phyloP scores from a whole-genome alignment of 2,797 vertebrate genomes.

The Mastacembelus armatus region DNA sequence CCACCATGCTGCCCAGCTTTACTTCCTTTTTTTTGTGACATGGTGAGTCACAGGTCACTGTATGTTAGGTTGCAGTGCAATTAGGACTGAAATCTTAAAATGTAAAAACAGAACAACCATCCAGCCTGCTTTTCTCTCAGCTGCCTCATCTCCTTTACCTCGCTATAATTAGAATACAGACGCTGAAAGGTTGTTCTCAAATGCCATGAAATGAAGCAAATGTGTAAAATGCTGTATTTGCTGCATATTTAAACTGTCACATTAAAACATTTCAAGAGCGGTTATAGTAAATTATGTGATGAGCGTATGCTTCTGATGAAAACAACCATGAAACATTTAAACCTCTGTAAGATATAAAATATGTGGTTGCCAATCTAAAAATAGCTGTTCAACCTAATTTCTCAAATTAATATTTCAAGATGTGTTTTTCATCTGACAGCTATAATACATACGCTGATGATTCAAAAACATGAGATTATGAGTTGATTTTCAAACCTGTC shows the following conservation, averaged over 20 bases:
- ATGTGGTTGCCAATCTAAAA: slow-evolving; percentile 14
- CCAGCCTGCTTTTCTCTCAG: not conserved
- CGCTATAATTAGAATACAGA: slow-evolving; percentile 2
- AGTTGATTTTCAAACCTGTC: slow-evolving; percentile 9
- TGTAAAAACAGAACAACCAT: not conserved
- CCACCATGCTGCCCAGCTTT: no score
- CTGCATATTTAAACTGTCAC: not conserved
- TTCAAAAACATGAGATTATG: slow-evolving; percentile 6
- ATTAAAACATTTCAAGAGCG: not conserved
- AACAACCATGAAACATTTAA: slow-evolving; percentile 1
- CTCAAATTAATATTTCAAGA: slow-evolving; percentile 2
- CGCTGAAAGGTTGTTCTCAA: slow-evolving; percentile 2
- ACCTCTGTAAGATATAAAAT: slow-evolving; percentile 7
- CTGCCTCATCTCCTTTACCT: not conserved
- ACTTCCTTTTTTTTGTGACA: no score
- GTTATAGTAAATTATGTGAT: not conserved
- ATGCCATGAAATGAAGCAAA: not conserved
- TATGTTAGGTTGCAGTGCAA: not conserved
- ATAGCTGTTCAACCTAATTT: slow-evolving; percentile 39
- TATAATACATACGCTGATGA: not conserved
- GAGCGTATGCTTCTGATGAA: slow-evolving; percentile 4
- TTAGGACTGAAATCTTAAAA: not conserved
- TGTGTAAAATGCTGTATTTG: not conserved
- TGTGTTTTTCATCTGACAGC: slow-evolving; percentile 41
- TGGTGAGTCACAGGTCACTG: not conserved